Base-by-base conservation (phyloP, 2,888 invertebrate species). In the Cephonodes hylas region DNA sequence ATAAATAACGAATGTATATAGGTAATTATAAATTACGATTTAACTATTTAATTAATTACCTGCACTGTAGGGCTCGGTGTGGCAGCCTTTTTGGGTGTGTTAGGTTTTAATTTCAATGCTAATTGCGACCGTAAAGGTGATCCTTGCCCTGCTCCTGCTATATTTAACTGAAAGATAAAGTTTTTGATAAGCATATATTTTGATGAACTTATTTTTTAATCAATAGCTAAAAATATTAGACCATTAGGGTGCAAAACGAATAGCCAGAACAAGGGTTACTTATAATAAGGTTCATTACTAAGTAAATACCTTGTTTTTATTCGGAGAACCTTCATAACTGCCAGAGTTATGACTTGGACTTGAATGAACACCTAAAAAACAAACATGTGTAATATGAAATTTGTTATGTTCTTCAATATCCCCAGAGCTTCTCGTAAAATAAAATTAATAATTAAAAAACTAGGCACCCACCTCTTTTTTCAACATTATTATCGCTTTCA, bases 81-180 rank as follows among this genome's bases (percentile, higher is more conserved):
- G 38, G 86, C 85, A 56, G 78, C 77, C 74, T 93, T 93, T 74
- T 93, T 93, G 23, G 94, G 93, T 72, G 93, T 91, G 70, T 94
- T 93, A 67, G 93, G 92, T 86, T 94, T 94, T 66, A 95, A 86
- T 86, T 95, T 95, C 72, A 96, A 88, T 60, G 95, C 95, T 72
- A 96, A 88, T 81, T 95, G 95, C 61, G 95, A 95, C 72, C 96
- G 93, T 61, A 96, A 88, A 3, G 96, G 96, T 13, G 96, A 96
- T 27, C 96, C 96, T 81, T 96, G 95, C 38, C 96, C 95, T 64
- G 94, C 94, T 76, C 93, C 92, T 15, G 93, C 88, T 84, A 93
- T 86, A 61, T 88, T 79, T 63, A 91, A 75, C 93, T 93, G 74
- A 76, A 84, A 85, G 67, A 66, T 61, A 71, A 59, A n/a, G n/a